Base-by-base conservation (phyloP, 2,113 vertebrate species). In the Rhineura floridana region DNA sequence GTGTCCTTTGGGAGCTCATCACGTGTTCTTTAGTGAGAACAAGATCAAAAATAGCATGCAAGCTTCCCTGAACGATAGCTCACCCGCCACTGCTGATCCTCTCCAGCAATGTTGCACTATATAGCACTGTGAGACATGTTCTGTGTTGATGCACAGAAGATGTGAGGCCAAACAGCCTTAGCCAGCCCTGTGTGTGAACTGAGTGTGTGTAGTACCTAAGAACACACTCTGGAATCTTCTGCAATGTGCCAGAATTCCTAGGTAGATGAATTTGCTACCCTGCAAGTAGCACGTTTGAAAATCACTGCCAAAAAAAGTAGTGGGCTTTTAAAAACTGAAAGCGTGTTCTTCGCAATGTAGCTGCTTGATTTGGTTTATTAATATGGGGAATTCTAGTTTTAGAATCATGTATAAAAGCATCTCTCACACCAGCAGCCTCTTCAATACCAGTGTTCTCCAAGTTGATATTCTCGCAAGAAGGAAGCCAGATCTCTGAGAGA, bases 341-440 rank as follows among this genome's bases (percentile, higher is more conserved):
- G 50, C 17, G 1, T 62, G 1, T 87, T 81, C 19, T 59, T 17
- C 50, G 81, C 39, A 13, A 25, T 72, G 52, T 46, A 50, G 75
- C 36, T 86, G 30, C 48, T 86, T 65, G 72, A 59, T 36, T 33
- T 39, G 44, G 36, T 81, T 19, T 87, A 81, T 72, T 80, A 69
- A 81, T n/a, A 80, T n/a, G 80, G 63, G 36, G 50, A 87, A 81
- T 87, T 33, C 65, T 48, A 87, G 36, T 50, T 87, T 80, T 70
- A 39, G 44, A 80, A 80, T 39, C 21, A 39, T 44, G 39, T 81
- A 42, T 39, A 44, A 77, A 76, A 77, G 25, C 59, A 50, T 82
- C 44, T 76, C 23, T 48, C 12, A 50, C 50, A 48, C 11, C 50
- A 52, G 25, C 72, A 67, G 69, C 15, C 5, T 67, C 59, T 76